Base-by-base conservation (phyloP, 2,888 invertebrate species). In the Aproaerema taeniolella region DNA sequence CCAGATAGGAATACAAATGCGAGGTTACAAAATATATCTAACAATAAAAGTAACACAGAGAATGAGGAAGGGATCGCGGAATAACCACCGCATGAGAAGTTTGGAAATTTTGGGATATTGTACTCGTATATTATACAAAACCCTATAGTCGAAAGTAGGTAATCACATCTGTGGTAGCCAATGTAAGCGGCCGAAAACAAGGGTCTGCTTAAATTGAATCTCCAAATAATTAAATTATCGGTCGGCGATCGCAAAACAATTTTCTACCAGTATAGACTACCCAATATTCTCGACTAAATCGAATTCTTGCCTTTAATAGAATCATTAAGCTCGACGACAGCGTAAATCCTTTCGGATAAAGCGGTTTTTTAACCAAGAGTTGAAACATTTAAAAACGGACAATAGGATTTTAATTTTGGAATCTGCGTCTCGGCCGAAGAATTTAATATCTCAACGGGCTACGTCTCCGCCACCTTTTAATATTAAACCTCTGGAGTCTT, bases 171-270 rank as follows among this genome's bases (percentile, higher is more conserved):
- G 59, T 46, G 39, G 31, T 20, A 28, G 31, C 31, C 39, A 39
- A 36, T 53, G 53, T 58, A 55, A 53, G 50, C 57, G 49, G 40
- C 43, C 56, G 52, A 52, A 46, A 67, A 66, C 59, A 57, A 55
- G 50, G 48, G 53, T 49, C 55, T 41, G 48, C 48, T 54, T 58
- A 55, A 58, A 60, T 63, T 61, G 53, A 53, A 66, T 64, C 55
- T 61, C 50, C 45, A 61, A 63, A 63, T 74, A 78, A 79, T 78
- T 69, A 62, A 72, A 69, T 75, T 73, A 74, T 67, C 56, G 67
- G 64, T 51, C 55, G 58, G 53, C 67, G 62, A 71, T 72, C 64
- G 62, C 62, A 56, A 70, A 75, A 70, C 72, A 74, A 74, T 78
- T 77, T 77, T 67, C 67, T 53, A 55, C 53, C 64, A 66, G 68